Evolutionary conservation across 2,797 vertebrate species (phyloP), one percentile per base, ranked within the genome.

Genomic region (Podarcis lilfordi): DNA sequence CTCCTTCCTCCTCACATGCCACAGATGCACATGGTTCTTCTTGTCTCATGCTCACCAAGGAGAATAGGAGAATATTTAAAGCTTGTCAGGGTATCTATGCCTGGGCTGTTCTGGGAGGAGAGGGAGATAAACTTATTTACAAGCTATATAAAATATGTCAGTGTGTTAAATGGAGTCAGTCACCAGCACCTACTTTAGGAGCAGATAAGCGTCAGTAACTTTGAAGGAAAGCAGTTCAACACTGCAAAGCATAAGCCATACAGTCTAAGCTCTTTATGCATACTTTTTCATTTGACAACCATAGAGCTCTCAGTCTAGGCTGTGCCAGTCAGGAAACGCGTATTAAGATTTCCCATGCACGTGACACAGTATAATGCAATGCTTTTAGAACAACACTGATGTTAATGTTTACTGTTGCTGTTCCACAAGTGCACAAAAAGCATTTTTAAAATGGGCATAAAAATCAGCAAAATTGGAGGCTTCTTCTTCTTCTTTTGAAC

Each of bases 211-310:
- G 72, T 45, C 82, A 64, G 43, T 35, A 55, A 76, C 40, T 80
- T 27, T 35, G 55, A 82, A 45, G 19, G 40, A 4, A 13, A 43
- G 50, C 32, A 74, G 32, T 35, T 81, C 82, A 86, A 55, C 45
- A 45, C 82, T 35, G 76, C 17, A 88, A 17, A 89, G 80, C 71
- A 80, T 77, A 84, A 87, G 45, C 86, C 27, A 6, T 2, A 50
- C 3, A 21, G 32, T 72, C 55, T 91, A 92, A 93, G 88, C 74
- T 88, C 86, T 85, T 94, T 76, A 75, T 35, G 43, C 89, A 91
- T 72, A 68, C n/a, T 55, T 93, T 76, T 94, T 93, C 88, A 93
- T 64, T 66, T 72, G 43, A 82, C 71, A 74, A 35, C 25, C 45
- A 35, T 15, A 72, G 69, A 17, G 23, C 3, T 91, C 92, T 91